These are phyloP conservation scores for Scaptomyza pallida DNA, from an alignment of 1,140 invertebrate species.

Conservation along the genomic window DNA sequence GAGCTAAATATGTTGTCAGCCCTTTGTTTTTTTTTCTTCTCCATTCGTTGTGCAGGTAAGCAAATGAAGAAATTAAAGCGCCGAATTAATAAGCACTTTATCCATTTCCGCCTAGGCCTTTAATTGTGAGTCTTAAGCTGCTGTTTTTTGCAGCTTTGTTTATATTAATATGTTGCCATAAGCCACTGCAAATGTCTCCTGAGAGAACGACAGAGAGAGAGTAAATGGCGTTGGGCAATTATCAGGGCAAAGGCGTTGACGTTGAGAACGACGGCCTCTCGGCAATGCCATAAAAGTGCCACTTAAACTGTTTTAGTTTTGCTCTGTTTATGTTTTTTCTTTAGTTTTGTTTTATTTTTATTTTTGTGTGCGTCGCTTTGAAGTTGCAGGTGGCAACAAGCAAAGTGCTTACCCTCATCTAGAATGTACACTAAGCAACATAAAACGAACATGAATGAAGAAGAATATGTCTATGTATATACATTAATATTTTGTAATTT, in stretches of 20 bases:
- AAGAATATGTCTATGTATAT: no score
- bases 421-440: conserved; percentile 11
- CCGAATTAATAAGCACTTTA: conserved; percentile 79
- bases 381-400: conserved; percentile 65
- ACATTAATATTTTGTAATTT: no score
- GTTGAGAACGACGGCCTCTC: conserved; percentile 23
- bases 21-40: conserved; percentile 27
- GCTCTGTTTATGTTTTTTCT: conserved; percentile 11
- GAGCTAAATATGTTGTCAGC: conserved; percentile 50
- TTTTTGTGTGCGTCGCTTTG: conserved; percentile 36
- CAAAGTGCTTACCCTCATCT: conserved; percentile 2
- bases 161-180: conserved; percentile 65
- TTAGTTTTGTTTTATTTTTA: conserved; percentile 42
- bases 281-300: conserved; percentile 77
- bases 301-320: conserved; percentile 80
- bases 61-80: conserved; percentile 77
- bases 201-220: no score
- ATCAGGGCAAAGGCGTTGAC: conserved; percentile 47
- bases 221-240: conserved; percentile 46
- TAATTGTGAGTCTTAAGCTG: conserved; percentile 58
- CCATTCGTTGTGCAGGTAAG: conserved; percentile 26
- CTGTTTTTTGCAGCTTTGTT: conserved; percentile 36
- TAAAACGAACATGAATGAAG: no score
- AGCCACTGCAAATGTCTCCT: conserved; percentile 57
- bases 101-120: conserved; percentile 46